Percentiles rank a stretch among this genome's conserved stretches.
Conservation (phyloP, 2,113 vertebrate genomes). For the Micromys minutus region DNA sequence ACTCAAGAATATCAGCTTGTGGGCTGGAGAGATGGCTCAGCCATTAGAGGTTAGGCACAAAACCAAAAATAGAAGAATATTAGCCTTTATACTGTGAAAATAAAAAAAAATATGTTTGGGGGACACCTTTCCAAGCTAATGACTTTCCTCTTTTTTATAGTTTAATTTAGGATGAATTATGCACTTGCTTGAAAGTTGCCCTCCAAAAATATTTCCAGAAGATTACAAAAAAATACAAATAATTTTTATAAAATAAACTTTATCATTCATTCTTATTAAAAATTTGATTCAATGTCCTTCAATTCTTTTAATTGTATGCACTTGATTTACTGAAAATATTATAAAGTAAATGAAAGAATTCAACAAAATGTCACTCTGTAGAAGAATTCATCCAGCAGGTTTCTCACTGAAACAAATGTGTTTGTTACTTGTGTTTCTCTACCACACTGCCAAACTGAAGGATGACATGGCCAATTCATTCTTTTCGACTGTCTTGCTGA, state of each 20-base stretch:
- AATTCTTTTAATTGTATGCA: constrained; percentile 8
- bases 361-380: not conserved
- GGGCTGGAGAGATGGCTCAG: too few relatives aligned
- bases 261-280: constrained; percentile 54
- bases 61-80: too few relatives aligned
- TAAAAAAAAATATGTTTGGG: not conserved
- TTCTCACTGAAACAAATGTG: constrained; percentile 31
- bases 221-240: too few relatives aligned
- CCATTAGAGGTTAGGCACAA: too few relatives aligned
- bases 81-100: not conserved
- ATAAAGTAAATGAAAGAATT: constrained; percentile 7
- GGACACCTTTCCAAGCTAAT: not conserved
- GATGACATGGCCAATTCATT: not conserved
- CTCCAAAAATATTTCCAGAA: constrained; percentile 20
- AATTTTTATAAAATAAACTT: constrained; percentile 50
- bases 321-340: constrained; percentile 8
- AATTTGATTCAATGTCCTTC: constrained; percentile 40
- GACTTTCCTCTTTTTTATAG: not conserved
- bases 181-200: constrained; percentile 34
- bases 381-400: constrained; percentile 21
- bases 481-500: constrained; percentile 38
- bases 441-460: constrained; percentile 33
- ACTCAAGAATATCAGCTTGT: not conserved
- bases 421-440: not conserved
- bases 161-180: not conserved